A percentile compares a stretch with the other conserved stretches of the same genome.
phyloP scores from a whole-genome alignment of 2,888 invertebrate genomes.

The Sinotaia quadrata region DNA sequence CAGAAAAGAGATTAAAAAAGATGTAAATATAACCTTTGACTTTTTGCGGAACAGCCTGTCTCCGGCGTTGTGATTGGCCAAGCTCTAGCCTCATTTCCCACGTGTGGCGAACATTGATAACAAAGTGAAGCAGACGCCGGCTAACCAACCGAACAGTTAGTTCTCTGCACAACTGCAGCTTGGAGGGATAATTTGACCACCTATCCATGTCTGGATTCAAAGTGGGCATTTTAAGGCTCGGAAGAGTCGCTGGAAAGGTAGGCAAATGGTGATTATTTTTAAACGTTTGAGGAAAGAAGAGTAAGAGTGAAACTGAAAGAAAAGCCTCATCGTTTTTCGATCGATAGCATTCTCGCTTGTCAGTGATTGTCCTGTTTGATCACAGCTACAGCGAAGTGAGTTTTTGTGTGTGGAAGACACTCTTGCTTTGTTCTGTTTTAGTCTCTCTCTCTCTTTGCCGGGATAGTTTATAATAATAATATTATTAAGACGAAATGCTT shows the following conservation, averaged over 20 bases:
- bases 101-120: slow-evolving; percentile 48
- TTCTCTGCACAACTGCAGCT: slow-evolving; percentile 10
- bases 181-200: slow-evolving; percentile 13
- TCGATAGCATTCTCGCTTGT: too few relatives aligned
- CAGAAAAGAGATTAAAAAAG: slow-evolving; percentile 4
- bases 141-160: slow-evolving; percentile 10
- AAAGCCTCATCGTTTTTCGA: too few relatives aligned
- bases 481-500: too few relatives aligned
- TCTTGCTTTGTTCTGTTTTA: too few relatives aligned
- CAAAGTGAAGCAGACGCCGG: slow-evolving; percentile 41
- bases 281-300: background rate
- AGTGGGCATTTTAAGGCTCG: slow-evolving; percentile 73
- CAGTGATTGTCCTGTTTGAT: too few relatives aligned
- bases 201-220: slow-evolving; percentile 64
- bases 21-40: slow-evolving; percentile 60
- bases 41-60: slow-evolving; percentile 39
- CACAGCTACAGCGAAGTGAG: too few relatives aligned
- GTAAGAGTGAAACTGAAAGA: too few relatives aligned
- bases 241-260: slow-evolving; percentile 74
- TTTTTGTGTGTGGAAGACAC: too few relatives aligned
- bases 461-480: too few relatives aligned
- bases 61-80: slow-evolving; percentile 45
- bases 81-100: slow-evolving; percentile 49
- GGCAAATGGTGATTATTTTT: slow-evolving; percentile 35
- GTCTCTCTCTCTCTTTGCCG: too few relatives aligned